These are phyloP conservation scores for Sycophila texana DNA, from an alignment of 2,888 invertebrate species.

Conservation along the genomic window DNA sequence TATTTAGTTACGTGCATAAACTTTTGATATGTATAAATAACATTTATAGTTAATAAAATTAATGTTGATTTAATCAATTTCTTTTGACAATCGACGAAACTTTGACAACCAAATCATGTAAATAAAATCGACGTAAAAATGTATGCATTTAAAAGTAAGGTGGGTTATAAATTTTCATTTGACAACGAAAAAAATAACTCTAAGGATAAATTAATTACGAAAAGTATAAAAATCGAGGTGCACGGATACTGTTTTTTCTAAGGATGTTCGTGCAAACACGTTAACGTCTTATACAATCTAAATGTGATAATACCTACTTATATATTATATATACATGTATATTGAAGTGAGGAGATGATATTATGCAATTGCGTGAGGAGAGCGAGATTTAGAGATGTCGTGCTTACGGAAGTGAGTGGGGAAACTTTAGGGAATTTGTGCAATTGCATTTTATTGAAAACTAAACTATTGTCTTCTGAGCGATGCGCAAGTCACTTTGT, in stretches of 20 bases:
- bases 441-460: slow-evolving; percentile 26
- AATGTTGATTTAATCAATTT: neutral
- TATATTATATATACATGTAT: slow-evolving; percentile 48
- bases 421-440: neutral
- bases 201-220: slow-evolving; percentile 25
- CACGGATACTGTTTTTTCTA: slow-evolving; percentile 58
- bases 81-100: neutral
- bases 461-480: neutral
- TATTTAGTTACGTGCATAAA: no score
- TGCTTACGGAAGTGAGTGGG: neutral
- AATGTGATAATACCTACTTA: slow-evolving; percentile 75
- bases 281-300: slow-evolving; percentile 75
- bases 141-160: slow-evolving; percentile 2
- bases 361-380: slow-evolving; percentile 13
- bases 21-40: no score
- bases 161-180: slow-evolving; percentile 8
- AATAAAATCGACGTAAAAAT: slow-evolving; percentile 26
- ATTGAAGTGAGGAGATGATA: neutral
- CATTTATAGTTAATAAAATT: no score
- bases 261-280: slow-evolving; percentile 62
- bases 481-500: slow-evolving; percentile 30
- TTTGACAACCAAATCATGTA: slow-evolving; percentile 34
- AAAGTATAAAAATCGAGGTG: slow-evolving; percentile 21
- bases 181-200: slow-evolving; percentile 15
- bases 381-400: no score